Conservation (phyloP, 2,888 invertebrate genomes). For the Neocrepidodera transversa region DNA sequence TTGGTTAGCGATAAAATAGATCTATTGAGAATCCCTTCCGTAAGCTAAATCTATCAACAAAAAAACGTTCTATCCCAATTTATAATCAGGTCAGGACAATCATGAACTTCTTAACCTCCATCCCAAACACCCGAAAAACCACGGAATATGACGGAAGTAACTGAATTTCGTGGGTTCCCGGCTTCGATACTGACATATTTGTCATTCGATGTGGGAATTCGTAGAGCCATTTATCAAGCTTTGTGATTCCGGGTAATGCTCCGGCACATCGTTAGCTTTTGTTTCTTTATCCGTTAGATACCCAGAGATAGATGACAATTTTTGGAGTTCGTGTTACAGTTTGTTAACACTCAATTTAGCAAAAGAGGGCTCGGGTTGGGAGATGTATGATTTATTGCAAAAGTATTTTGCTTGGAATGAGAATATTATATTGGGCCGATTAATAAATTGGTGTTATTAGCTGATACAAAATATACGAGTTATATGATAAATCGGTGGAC, state of each 20-base stretch:
- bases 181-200: constrained; percentile 23
- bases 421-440: neutral
- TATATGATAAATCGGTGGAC: no score
- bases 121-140: constrained; percentile 1
- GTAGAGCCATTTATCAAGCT: constrained; percentile 20
- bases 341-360: constrained; percentile 28
- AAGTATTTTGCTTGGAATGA: neutral
- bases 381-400: constrained; percentile 17
- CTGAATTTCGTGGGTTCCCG: constrained; percentile 16
- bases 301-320: constrained; percentile 23
- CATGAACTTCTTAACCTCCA: neutral
- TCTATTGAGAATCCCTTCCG: no score
- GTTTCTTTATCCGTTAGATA: constrained; percentile 26
- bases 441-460: no score
- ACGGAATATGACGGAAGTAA: constrained; percentile 10
- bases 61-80: no score
- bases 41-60: no score
- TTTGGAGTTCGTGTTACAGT: constrained; percentile 23
- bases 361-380: constrained; percentile 1
- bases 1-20: no score
- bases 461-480: no score
- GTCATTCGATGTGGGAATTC: constrained; percentile 16
- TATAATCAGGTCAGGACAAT: neutral
- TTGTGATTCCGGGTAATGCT: constrained; percentile 15
- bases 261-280: constrained; percentile 18